Base-by-base conservation (phyloP, 2,888 invertebrate genomes). In the Spodoptera picta region DNA sequence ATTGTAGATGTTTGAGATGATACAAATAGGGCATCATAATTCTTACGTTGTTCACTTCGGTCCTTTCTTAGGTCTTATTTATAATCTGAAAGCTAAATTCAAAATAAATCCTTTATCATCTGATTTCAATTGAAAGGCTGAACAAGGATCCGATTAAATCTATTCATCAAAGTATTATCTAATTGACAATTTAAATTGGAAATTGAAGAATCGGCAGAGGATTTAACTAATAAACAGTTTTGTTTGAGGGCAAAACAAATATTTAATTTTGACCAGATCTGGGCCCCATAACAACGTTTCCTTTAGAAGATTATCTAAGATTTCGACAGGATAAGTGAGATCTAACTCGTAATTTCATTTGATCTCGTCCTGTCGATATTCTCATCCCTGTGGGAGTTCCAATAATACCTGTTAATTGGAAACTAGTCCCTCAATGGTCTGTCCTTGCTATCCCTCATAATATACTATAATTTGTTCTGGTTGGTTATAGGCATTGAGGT, bases 321-420 rank as follows among this genome's bases (percentile, higher is more conserved):
- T 84, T 83, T 80, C 50, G 70, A 52, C 58, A 68, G 79, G 80
- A 82, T 83, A 81, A 82, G 73, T 82, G 80, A 72, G 79, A 81
- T 79, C 80, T 74, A 81, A 82, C 83, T 83, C 73, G 83, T 85
- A 87, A 87, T 86, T 86, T 87, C 84, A 82, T 86, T 86, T 84
- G 84, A 87, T 87, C 83, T 84, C 67, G 58, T 73, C 72, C 83
- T 82, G 86, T 84, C 85, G 83, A 86, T 85, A 84, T 83, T 83
- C 81, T 70, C 69, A 78, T 81, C 79, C 80, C 76, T 54, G 54
- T 58, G 70, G 75, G 80, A 71, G 73, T 77, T 75, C 73, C 75
- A 65, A 80, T 88, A 89, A 88, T 89, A 85, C 85, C 84, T 83
- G 81, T 84, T 89, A 88, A 89, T 89, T 88, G 88, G 83, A 85